Evolutionary conservation across 1,140 invertebrate species (phyloP).

Genomic region (Trichonephila clavata): DNA sequence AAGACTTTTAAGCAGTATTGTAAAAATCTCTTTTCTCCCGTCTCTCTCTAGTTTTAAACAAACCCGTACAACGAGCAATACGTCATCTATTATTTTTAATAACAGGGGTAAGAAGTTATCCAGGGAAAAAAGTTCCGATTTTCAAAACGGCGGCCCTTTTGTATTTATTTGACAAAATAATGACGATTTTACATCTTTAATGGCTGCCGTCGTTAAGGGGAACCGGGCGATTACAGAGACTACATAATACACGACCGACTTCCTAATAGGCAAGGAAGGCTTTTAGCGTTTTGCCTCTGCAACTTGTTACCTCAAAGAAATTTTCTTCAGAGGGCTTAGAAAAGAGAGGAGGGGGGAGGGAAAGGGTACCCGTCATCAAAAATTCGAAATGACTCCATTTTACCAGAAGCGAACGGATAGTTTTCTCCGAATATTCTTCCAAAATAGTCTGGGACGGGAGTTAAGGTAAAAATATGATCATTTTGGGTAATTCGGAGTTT

Average conservation of each 20-base stretch:
- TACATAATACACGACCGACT: constrained; percentile 50
- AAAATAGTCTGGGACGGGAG: not conserved
- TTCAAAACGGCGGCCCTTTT: constrained; percentile 29
- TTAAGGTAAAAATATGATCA: not conserved
- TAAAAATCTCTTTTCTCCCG: not conserved
- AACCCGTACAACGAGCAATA: constrained; percentile 31
- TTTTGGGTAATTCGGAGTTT: not conserved
- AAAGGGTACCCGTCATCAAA: constrained; percentile 30
- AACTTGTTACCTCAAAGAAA: constrained; percentile 66
- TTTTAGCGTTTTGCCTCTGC: constrained; percentile 40
- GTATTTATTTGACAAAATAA: constrained; percentile 69
- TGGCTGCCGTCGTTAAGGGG: constrained; percentile 57
- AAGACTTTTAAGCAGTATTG: not conserved
- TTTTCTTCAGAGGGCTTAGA: not conserved
- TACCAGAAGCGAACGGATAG: constrained; percentile 14
- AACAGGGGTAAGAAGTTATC: constrained; percentile 54
- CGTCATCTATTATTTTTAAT: constrained; percentile 68
- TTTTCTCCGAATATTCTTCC: not conserved
- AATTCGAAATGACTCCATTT: constrained; percentile 46
- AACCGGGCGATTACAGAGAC: constrained; percentile 42
- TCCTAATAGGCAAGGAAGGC: constrained; percentile 50
- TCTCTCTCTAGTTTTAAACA: constrained; percentile 6
- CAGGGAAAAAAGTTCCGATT: constrained; percentile 12
- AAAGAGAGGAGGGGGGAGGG: not conserved
- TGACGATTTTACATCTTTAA: constrained; percentile 69